A percentile compares a stretch with the other conserved stretches of the same genome.
Evolutionary conservation across 2,888 invertebrate genomes (phyloP).

Genomic region (Coelinius sp.): DNA sequence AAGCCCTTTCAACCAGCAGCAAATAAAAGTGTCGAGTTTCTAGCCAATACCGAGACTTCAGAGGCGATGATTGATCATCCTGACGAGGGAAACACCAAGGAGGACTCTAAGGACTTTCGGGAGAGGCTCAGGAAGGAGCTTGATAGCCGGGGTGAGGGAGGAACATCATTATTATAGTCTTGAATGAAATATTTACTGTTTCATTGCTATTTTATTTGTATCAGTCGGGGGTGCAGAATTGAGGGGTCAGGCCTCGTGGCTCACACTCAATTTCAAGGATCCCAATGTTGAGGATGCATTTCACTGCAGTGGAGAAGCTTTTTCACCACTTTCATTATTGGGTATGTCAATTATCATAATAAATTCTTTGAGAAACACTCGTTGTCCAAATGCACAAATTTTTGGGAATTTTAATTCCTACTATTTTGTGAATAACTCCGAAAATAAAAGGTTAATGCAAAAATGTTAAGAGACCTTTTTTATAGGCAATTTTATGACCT

Average conservation of each 20-base stretch:
- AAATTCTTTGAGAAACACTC: too few species aligned
- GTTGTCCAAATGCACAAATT: too few species aligned
- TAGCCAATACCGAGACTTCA: conserved; percentile 60
- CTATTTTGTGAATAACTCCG: too few species aligned
- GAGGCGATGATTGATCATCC: conserved; percentile 52
- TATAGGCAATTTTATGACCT: too few species aligned
- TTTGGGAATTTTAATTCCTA: too few species aligned
- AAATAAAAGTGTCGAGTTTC: conserved; percentile 63
- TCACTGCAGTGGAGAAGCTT: conserved; percentile 77
- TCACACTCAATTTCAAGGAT: conserved; percentile 79
- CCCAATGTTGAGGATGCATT: conserved; percentile 79
- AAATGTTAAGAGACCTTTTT: too few species aligned
- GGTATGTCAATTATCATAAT: conserved; percentile 61
- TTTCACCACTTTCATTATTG: conserved; percentile 77
- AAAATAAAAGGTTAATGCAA: too few species aligned
- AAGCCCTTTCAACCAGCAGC: conserved; percentile 76
- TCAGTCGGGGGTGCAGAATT: conserved; percentile 73
- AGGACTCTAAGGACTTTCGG: conserved; percentile 85
- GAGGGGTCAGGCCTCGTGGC: conserved; percentile 77
- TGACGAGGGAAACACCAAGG: conserved; percentile 50
- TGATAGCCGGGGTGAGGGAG: conserved; percentile 83
- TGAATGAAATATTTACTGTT: background rate
- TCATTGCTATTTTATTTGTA: conserved; percentile 23
- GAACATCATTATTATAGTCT: background rate
- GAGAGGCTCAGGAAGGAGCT: conserved; percentile 86